Percentiles rank a stretch among this genome's conserved stretches.
Conservation (phyloP, 2,888 invertebrate species). For the Cactoblastis cactorum region DNA sequence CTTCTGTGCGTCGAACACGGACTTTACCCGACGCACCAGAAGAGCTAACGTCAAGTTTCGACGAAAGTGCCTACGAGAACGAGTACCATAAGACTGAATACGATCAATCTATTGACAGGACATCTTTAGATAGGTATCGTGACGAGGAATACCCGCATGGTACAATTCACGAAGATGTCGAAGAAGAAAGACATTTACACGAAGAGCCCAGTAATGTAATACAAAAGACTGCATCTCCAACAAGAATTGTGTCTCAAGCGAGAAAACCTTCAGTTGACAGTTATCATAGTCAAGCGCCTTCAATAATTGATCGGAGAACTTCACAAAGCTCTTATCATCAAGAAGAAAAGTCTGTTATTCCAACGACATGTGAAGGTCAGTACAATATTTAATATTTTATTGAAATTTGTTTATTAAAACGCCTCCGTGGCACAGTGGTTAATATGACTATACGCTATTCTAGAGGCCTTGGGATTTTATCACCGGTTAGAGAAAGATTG, state of each 20-base stretch:
- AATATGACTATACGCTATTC: no score
- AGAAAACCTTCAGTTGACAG: slow-evolving; percentile 71
- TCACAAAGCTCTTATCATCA: slow-evolving; percentile 75
- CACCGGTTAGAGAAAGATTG: no score
- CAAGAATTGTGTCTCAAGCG: slow-evolving; percentile 50
- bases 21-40: slow-evolving; percentile 73
- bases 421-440: no score
- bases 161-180: slow-evolving; percentile 53
- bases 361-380: slow-evolving; percentile 65
- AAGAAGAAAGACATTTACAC: slow-evolving; percentile 55
- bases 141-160: slow-evolving; percentile 63
- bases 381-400: neutral
- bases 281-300: slow-evolving; percentile 69
- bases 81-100: slow-evolving; percentile 76
- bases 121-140: slow-evolving; percentile 68
- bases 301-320: slow-evolving; percentile 65
- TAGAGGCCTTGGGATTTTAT: no score
- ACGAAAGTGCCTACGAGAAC: slow-evolving; percentile 77
- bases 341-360: slow-evolving; percentile 75
- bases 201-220: slow-evolving; percentile 52
- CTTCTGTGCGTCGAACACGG: slow-evolving; percentile 67
- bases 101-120: slow-evolving; percentile 63
- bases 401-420: no score
- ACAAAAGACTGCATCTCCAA: slow-evolving; percentile 67
- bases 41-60: slow-evolving; percentile 63